Base-by-base conservation (phyloP, 2,888 invertebrate species). In the Drosophila lutescens region DNA sequence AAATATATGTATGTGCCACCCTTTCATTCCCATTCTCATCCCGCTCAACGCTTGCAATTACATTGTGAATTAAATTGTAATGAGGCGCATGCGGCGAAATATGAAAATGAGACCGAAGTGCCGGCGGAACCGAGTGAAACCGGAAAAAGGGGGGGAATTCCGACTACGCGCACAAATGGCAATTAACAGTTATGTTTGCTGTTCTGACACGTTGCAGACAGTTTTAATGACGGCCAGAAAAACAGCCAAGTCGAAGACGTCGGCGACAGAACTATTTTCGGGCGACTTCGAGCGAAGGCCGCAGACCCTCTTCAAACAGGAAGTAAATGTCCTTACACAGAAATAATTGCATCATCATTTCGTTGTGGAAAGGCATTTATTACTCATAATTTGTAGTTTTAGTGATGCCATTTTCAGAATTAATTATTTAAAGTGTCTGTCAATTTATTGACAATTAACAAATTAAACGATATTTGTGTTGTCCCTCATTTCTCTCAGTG, bases 1-100 rank as follows among this genome's bases (percentile, higher is more conserved):
- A 43, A 17, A 17, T 7, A 23, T 5, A 20, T 13, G 12, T 36
- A 23, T 34, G 26, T 34, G 26, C 36, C 23, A 72, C 61, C 61
- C 34, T 15, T 47, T 49, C 41, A 26, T 26, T n/a, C 44, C 40
- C 41, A 32, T 46, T 44, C 40, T 17, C 44, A 40, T 26, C 13
- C 32, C 54, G 44, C 43, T 55, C 60, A 63, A 66, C 26, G 68
- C 54, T 78, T 86, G 78, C 83, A 88, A 88, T 88, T 88, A 88
- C 89, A 87, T 85, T 88, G 83, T 87, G 89, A 88, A 89, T 88
- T 80, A 87, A 89, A 89, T 88, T 88, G 80, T 89, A 89, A 89
- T 88, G 89, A 89, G 88, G 85, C 85, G 79, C 86, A 88, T 86
- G 86, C 76, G 79, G 81, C 73, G 57, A 68, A 84, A 86, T 81